Evolutionary conservation across 2,113 vertebrate species (phyloP).

Genomic region (Rhinoderma darwinii): DNA sequence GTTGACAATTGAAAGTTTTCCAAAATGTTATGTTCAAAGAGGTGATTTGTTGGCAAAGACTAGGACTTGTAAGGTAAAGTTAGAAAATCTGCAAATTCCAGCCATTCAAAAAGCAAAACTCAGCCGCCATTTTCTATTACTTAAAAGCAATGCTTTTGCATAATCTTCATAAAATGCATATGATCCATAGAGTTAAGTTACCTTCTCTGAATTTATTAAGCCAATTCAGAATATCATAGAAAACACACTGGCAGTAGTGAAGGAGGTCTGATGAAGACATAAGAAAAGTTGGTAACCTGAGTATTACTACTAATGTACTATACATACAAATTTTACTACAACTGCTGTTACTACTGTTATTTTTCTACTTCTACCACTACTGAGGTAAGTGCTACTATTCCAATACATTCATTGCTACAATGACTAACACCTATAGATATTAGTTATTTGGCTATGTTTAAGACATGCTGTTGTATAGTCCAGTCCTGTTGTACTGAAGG

Average conservation of each 20-base stretch:
- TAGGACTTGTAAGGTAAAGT: not conserved
- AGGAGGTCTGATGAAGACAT: not conserved
- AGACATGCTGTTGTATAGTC: not conserved
- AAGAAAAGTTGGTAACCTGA: not conserved
- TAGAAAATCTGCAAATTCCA: not conserved
- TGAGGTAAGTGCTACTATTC: not conserved
- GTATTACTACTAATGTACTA: not conserved
- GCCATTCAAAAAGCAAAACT: not conserved
- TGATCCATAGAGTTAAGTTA: not conserved
- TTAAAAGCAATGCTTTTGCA: not conserved
- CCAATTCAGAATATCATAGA: not conserved
- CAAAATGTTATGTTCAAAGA: not conserved
- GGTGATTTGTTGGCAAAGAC: not conserved
- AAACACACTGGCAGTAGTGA: conserved; percentile 1
- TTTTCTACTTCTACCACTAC: not conserved
- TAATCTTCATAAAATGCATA: not conserved
- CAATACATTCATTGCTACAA: not conserved
- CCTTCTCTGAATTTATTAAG: conserved; percentile 1
- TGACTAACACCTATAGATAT: not conserved
- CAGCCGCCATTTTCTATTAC: not conserved
- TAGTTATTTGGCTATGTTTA: not conserved
- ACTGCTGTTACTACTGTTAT: not conserved
- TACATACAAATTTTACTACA: not conserved
- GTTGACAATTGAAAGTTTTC: not conserved
- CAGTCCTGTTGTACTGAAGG: not conserved